Conservation (phyloP, 2,113 vertebrate genomes). For the Heloderma charlesbogerti region DNA sequence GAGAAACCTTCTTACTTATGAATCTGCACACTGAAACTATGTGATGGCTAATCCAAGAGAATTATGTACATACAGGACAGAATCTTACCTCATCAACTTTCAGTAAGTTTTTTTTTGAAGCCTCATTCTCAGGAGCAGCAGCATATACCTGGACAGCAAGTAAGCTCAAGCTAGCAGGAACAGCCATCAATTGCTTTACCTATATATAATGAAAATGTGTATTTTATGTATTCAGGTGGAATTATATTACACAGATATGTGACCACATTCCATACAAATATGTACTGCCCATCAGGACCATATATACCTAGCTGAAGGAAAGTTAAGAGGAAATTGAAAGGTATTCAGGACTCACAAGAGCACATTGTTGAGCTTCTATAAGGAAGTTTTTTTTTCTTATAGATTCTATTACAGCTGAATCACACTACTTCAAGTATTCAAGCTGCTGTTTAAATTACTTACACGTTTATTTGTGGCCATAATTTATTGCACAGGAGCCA, state of each 20-base stretch:
- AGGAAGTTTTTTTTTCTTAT: not conserved
- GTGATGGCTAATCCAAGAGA: slow-evolving; percentile 55
- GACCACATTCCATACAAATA: not conserved
- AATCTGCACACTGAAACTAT: slow-evolving; percentile 52
- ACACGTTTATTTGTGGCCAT: not conserved
- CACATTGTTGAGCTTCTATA: not conserved
- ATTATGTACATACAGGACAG: slow-evolving; percentile 53
- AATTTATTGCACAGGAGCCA: not conserved
- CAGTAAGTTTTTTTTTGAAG: slow-evolving; percentile 73
- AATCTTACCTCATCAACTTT: slow-evolving; percentile 86
- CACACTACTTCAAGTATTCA: not conserved
- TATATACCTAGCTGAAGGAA: not conserved
- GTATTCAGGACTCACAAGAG: not conserved
- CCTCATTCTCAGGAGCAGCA: slow-evolving; percentile 77
- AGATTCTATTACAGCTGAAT: not conserved
- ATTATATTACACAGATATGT: not conserved
- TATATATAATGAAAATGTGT: slow-evolving; percentile 54
- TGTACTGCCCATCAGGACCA: not conserved
- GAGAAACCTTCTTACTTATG: slow-evolving; percentile 58
- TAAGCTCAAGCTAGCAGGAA: slow-evolving; percentile 79
- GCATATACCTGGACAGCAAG: slow-evolving; percentile 82
- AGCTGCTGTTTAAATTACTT: not conserved
- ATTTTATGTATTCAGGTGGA: not conserved
- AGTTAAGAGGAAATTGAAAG: not conserved
- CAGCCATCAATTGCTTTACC: slow-evolving; percentile 80